These are phyloP conservation scores for Palythoa heliodiscus DNA, from an alignment of 92 coral and sea anemone genomes.

Conservation along the genomic window DNA sequence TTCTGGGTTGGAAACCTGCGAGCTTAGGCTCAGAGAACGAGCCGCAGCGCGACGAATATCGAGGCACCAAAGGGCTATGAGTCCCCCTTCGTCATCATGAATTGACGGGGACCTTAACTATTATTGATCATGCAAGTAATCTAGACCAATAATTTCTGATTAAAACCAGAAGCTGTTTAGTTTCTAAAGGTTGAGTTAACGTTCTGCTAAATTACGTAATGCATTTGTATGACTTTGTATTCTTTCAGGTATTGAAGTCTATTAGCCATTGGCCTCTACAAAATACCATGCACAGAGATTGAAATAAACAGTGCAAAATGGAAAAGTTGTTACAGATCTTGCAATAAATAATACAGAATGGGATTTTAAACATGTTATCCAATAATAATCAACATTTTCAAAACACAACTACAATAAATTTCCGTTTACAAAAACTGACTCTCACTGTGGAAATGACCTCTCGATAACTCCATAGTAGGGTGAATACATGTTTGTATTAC, in stretches of 20 bases:
- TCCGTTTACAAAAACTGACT: slow-evolving; percentile 2
- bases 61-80: no score
- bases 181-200: slow-evolving; percentile 6
- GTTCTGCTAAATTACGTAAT: not conserved
- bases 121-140: slow-evolving; percentile 9
- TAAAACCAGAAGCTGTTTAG: slow-evolving; percentile 17
- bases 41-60: no score
- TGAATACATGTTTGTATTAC: slow-evolving; percentile 18
- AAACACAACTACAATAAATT: not conserved
- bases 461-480: slow-evolving; percentile 15
- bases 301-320: not conserved
- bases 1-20: no score
- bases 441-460: slow-evolving; percentile 16
- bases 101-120: no score
- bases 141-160: slow-evolving; percentile 5
- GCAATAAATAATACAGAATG: not conserved
- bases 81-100: no score
- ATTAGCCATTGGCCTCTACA: slow-evolving; percentile 7
- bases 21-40: no score
- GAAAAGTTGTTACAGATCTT: slow-evolving; percentile 11
- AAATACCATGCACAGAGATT: not conserved
- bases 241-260: slow-evolving; percentile 8
- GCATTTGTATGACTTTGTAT: slow-evolving; percentile 6
- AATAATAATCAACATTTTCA: slow-evolving; percentile 10
- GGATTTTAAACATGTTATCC: not conserved